Percentiles rank a stretch among this genome's conserved stretches.
Evolutionary conservation across 2,113 vertebrate species (phyloP).

Genomic region (Cynoglossus semilaevis): DNA sequence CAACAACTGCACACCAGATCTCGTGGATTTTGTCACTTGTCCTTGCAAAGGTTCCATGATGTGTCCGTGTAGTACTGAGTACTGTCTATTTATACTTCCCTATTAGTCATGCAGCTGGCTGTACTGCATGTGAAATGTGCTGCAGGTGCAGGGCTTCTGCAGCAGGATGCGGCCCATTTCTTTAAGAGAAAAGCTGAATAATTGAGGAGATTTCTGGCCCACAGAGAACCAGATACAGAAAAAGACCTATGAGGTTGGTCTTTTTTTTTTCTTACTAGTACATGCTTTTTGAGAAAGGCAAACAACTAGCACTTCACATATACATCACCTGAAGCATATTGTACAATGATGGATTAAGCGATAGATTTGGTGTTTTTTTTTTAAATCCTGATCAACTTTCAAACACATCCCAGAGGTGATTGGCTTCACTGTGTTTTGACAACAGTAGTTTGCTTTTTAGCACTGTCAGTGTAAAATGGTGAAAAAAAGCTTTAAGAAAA

Average conservation of each 20-base stretch:
- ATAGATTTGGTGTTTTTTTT: too few relatives aligned
- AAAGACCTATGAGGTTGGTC: constrained; percentile 43
- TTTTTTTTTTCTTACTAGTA: too few relatives aligned
- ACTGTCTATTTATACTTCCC: not conserved
- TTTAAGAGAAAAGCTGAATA: constrained; percentile 57
- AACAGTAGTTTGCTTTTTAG: too few relatives aligned
- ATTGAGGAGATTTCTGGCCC: constrained; percentile 61
- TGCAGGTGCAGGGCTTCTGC: constrained; percentile 47
- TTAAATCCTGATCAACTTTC: too few relatives aligned
- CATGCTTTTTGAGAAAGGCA: too few relatives aligned
- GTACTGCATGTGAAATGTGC: constrained; percentile 32
- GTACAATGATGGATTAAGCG: too few relatives aligned
- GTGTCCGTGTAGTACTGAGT: not conserved
- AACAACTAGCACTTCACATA: too few relatives aligned
- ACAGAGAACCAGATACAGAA: constrained; percentile 48
- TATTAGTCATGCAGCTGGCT: constrained; percentile 23
- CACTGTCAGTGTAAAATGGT: too few relatives aligned
- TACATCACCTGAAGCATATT: too few relatives aligned
- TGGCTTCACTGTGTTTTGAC: too few relatives aligned
- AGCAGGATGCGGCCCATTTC: constrained; percentile 49
- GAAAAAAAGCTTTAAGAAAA: too few relatives aligned
- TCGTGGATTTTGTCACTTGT: not conserved
- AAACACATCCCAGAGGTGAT: too few relatives aligned
- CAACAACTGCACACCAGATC: not conserved
- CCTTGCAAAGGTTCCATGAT: not conserved